Evolutionary conservation across 2,113 vertebrate species (phyloP), one percentile per base, ranked within the genome.

Genomic region (Dinomys branickii): DNA sequence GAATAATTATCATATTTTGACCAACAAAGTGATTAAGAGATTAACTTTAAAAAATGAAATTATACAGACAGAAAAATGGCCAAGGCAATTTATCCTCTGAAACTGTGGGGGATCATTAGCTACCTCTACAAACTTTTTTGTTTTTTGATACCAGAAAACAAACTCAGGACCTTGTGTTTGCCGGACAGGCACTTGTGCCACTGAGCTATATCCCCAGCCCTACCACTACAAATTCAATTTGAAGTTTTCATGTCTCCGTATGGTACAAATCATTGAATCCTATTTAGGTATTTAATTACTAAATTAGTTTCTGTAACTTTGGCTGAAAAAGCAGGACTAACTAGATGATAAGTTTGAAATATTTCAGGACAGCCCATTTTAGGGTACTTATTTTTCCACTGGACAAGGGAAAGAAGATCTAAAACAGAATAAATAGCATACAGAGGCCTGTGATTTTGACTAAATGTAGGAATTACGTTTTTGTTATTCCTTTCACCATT

Each of bases 401-500:
- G 47, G 20, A 41, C 8, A 80, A 73, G 50, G 7, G 16, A 75
- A 69, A 73, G 24, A 88, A 9, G 5, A 44, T 3, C 16, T 24
- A 30, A 38, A 88, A 77, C 71, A 30, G 3, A 59, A 16, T 73
- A n/a, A 65, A 22, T 35, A 59, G 35, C 20, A 44, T 24, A 1
- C 47, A 22, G 2, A 75, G 61, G 11, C 11, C 19, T 93, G 17
- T 86, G 50, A 95, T 69, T 44, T 92, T 50, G 14, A 38, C 44
- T 90, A 88, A 63, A 38, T 16, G 73, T 19, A 35, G 19, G 3
- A 7, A 33, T n/a, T 92, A 65, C 28, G 5, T 50, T 71, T 95
- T 92, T 91, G 41, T 50, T 73, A 28, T 91, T 58, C 13, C 73
- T 97, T 86, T 83, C 56, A 59, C 69, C 67, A 92, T 61, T 52